Evolutionary conservation across 2,113 vertebrate genomes (phyloP).

Genomic region (Carlito syrichta): DNA sequence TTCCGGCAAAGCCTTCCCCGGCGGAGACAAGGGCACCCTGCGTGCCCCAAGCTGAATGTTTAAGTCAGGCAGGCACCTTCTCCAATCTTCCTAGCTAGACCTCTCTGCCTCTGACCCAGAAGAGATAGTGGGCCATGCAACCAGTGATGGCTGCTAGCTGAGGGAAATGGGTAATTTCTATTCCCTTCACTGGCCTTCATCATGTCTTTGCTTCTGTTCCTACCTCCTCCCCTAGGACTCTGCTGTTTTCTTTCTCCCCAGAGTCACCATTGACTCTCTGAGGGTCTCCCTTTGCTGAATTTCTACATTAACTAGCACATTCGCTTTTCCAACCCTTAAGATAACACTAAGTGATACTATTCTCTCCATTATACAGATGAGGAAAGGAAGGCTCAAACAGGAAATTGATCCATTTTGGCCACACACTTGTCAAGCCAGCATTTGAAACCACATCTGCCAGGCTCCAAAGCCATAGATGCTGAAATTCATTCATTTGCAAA

Average conservation of each 20-base stretch:
- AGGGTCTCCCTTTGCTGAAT: not conserved
- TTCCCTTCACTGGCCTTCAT: not conserved
- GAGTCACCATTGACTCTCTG: not conserved
- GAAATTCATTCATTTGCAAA: not conserved
- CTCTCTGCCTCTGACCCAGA: not conserved
- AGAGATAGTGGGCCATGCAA: not conserved
- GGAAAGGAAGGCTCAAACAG: not conserved
- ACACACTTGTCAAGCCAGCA: not conserved
- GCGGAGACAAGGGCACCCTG: not conserved
- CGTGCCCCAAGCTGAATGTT: not conserved
- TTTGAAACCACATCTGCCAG: not conserved
- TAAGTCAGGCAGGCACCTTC: not conserved
- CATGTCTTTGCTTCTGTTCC: not conserved
- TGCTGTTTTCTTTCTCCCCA: not conserved
- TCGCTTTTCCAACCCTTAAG: not conserved
- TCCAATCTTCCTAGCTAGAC: not conserved
- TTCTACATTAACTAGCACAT: not conserved
- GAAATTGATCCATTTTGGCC: not conserved
- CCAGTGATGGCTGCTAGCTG: too few species aligned
- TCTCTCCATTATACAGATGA: not conserved
- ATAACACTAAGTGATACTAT: not conserved
- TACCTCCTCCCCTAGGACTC: not conserved
- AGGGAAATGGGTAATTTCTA: not conserved
- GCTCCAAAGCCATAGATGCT: not conserved
- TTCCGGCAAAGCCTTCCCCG: not conserved